Conservation (phyloP, 1,140 invertebrate genomes). For the Drosophila sp. region DNA sequence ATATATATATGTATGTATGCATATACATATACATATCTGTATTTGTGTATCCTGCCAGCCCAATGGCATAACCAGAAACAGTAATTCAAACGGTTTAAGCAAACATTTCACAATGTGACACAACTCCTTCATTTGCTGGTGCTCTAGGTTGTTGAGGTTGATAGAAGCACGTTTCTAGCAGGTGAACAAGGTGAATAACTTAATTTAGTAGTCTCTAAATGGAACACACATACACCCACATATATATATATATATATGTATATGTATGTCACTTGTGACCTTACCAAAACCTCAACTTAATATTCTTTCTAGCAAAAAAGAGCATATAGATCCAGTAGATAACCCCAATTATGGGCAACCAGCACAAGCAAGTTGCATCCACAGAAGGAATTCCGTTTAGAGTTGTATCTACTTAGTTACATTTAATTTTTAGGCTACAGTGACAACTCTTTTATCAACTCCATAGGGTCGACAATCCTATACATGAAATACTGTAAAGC, state of each 20-base stretch:
- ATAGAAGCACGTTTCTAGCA: not conserved
- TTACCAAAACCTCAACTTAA: not conserved
- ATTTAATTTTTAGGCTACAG: too few relatives aligned
- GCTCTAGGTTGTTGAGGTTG: not conserved
- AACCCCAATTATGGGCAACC: too few relatives aligned
- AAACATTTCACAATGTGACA: slow-evolving; percentile 4
- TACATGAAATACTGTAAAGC: too few relatives aligned
- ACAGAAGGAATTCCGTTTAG: too few relatives aligned
- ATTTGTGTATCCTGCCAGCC: too few relatives aligned
- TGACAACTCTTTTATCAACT: too few relatives aligned
- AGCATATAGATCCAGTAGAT: too few relatives aligned
- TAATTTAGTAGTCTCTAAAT: not conserved
- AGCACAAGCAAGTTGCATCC: too few relatives aligned
- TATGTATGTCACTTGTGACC: not conserved
- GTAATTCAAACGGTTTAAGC: slow-evolving; percentile 1
- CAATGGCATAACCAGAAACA: not conserved
- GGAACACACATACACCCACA: not conserved
- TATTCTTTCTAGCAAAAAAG: too few relatives aligned
- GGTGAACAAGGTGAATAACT: not conserved
- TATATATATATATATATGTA: not conserved
- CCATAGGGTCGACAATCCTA: too few relatives aligned
- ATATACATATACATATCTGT: not conserved
- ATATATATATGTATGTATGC: not conserved
- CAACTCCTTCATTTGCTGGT: not conserved
- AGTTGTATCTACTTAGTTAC: too few relatives aligned